Percentiles rank a stretch among this genome's conserved stretches.
phyloP scores from a whole-genome alignment of 1,140 invertebrate species.

The Bombus superbus region DNA sequence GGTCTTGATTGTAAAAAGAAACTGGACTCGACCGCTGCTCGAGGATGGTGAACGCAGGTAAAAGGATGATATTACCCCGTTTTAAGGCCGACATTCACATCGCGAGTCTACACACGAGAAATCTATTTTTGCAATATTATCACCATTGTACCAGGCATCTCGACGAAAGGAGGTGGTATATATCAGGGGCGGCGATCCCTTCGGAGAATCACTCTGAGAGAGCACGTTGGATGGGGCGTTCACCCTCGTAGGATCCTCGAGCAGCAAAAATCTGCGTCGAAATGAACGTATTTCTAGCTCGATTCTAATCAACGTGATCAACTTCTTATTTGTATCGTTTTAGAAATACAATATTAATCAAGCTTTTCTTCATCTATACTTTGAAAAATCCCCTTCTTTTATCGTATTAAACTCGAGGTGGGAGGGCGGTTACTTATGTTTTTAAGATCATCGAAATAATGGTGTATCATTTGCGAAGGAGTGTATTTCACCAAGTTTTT shows the following conservation, averaged over 20 bases:
- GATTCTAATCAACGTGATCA: neutral
- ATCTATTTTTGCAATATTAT: slow-evolving; percentile 70
- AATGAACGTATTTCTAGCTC: slow-evolving; percentile 19
- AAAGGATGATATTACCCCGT: neutral
- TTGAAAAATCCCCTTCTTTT: neutral
- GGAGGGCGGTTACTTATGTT: neutral
- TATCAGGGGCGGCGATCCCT: slow-evolving; percentile 25
- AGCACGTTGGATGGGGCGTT: neutral
- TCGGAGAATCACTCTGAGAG: slow-evolving; percentile 30
- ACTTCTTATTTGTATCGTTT: neutral
- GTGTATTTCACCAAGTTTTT: neutral
- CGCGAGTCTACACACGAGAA: slow-evolving; percentile 61
- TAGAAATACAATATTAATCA: neutral
- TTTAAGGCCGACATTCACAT: slow-evolving; percentile 52
- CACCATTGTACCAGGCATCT: slow-evolving; percentile 65
- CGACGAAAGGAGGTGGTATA: slow-evolving; percentile 30
- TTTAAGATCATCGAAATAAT: neutral
- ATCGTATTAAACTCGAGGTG: neutral
- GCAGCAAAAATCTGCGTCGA: slow-evolving; percentile 7
- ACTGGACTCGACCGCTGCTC: slow-evolving; percentile 22
- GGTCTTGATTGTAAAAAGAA: neutral
- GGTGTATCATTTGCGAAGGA: neutral
- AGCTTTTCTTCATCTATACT: no score
- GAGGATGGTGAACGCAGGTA: slow-evolving; percentile 10
- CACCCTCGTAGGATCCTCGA: neutral